phyloP scores from a whole-genome alignment of 2,888 invertebrate genomes.

The Disparrhopalites patrizii region DNA sequence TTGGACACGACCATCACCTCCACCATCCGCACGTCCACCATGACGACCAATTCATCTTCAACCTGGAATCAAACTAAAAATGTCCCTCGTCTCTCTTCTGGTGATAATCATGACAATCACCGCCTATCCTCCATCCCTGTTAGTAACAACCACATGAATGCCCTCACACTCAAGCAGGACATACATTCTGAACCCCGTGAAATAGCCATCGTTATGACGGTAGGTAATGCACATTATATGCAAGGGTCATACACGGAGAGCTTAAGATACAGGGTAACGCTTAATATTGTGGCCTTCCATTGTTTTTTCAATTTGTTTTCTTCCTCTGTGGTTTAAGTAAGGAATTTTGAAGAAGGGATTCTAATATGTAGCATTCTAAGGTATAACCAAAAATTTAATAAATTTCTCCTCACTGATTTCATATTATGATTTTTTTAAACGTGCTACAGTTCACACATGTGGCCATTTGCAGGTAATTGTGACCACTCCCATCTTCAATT shows the following conservation, averaged over 20 bases:
- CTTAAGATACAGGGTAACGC: neutral
- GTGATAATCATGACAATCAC: no score
- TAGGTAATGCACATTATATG: no score
- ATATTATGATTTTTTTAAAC: no score
- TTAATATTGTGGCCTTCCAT: neutral
- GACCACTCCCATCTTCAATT: no score
- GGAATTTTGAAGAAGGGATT: no score
- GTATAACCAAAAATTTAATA: neutral
- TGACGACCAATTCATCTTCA: constrained; percentile 17
- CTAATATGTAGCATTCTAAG: no score
- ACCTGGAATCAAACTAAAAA: constrained; percentile 40
- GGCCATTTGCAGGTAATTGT: no score
- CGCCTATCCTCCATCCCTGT: neutral
- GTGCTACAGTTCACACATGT: no score
- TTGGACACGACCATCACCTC: neutral
- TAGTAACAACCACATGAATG: neutral
- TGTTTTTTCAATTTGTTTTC: neutral
- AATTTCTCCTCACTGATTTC: no score
- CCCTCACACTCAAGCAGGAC: neutral
- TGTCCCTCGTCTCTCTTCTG: neutral
- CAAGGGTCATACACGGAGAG: neutral
- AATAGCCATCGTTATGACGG: constrained; percentile 15
- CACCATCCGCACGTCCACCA: constrained; percentile 2
- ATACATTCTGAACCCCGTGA: neutral
- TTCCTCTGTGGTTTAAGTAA: no score